Percentiles rank a stretch among this genome's conserved stretches.
Conservation (phyloP, 1,140 invertebrate species). For the Littorina saxatilis region DNA sequence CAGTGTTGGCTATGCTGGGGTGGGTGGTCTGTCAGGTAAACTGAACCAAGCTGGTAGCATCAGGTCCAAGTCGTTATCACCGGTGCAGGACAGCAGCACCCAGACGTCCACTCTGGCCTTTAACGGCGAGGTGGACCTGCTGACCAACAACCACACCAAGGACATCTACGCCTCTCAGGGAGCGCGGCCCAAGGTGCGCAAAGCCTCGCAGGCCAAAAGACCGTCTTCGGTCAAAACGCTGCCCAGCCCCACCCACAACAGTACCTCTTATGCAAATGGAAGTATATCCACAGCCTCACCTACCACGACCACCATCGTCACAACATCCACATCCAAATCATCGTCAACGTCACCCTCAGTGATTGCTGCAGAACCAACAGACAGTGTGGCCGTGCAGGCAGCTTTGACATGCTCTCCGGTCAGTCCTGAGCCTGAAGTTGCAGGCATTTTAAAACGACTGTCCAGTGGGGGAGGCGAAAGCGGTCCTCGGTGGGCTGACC, state of each 20-base stretch:
- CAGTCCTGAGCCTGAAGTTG: conserved; percentile 31
- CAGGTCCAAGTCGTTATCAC: conserved; percentile 54
- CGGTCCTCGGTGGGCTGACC: conserved; percentile 73
- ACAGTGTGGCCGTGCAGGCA: not conserved
- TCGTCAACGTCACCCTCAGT: not conserved
- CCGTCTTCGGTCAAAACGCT: conserved; percentile 27
- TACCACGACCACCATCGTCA: not conserved
- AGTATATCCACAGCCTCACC: not conserved
- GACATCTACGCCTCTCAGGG: conserved; percentile 58
- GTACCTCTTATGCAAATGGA: conserved; percentile 27
- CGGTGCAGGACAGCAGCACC: conserved; percentile 60
- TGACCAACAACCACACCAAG: conserved; percentile 42
- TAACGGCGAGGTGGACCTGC: conserved; percentile 46
- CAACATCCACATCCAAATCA: not conserved
- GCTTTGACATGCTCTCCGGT: conserved; percentile 18
- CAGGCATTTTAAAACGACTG: conserved; percentile 26
- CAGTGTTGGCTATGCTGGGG: conserved; percentile 1
- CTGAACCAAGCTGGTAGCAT: conserved; percentile 38
- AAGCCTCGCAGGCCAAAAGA: conserved; percentile 29
- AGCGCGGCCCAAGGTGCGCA: conserved; percentile 61
- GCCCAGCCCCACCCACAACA: conserved; percentile 7
- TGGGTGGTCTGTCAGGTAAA: not conserved
- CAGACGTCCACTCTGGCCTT: conserved; percentile 60
- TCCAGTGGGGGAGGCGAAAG: conserved; percentile 22
- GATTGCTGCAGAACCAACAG: not conserved